These are phyloP conservation scores for Takifugu rubripes DNA, from an alignment of 2,797 vertebrate genomes.

Conservation along the genomic window DNA sequence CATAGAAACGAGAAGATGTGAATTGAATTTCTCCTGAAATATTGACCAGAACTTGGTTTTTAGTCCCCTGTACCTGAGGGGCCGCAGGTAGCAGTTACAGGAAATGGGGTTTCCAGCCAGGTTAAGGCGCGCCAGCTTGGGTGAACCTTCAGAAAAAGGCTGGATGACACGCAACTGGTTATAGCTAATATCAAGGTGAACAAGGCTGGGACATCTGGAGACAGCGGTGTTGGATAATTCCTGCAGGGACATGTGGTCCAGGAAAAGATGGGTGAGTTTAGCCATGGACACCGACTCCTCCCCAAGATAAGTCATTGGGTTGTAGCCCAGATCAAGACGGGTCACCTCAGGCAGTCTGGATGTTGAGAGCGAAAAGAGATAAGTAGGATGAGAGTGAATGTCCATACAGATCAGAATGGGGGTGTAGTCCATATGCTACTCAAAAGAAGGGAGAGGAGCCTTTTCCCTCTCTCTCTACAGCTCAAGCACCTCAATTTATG, in stretches of 20 bases:
- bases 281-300: constrained; percentile 85
- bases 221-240: constrained; percentile 82
- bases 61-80: constrained; percentile 65
- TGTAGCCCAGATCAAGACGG: constrained; percentile 86
- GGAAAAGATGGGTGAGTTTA: constrained; percentile 83
- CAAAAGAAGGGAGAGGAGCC: too few relatives aligned
- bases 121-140: constrained; percentile 76
- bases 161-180: constrained; percentile 86
- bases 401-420: not conserved
- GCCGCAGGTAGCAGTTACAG: constrained; percentile 87
- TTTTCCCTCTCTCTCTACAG: too few relatives aligned
- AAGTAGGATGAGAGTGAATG: not conserved
- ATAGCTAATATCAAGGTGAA: constrained; percentile 81
- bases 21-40: too few relatives aligned
- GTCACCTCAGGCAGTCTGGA: constrained; percentile 76
- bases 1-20: not conserved
- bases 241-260: constrained; percentile 89
- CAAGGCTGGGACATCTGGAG: constrained; percentile 77
- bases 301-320: constrained; percentile 86
- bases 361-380: constrained; percentile 1
- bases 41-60: too few relatives aligned
- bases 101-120: constrained; percentile 85
- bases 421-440: too few relatives aligned
- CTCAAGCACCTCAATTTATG: too few relatives aligned
- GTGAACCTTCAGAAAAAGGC: constrained; percentile 73